These are phyloP conservation scores for Lithodes maja DNA, from an alignment of 2,888 invertebrate species.

Conservation along the genomic window DNA sequence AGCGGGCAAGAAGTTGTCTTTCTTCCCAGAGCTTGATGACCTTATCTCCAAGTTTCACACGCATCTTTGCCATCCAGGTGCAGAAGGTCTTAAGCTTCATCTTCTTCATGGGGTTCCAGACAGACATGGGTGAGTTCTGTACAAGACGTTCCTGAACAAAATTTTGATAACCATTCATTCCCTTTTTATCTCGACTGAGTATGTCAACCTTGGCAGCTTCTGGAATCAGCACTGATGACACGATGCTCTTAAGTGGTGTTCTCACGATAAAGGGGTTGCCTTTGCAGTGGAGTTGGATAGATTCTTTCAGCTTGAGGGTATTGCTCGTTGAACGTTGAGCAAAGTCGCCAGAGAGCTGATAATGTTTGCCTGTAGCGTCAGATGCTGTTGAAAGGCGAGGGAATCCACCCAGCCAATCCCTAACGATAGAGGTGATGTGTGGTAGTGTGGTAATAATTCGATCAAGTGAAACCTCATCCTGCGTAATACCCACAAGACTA, in stretches of 20 bases:
- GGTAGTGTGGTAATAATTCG: not conserved
- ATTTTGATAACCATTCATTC: not conserved
- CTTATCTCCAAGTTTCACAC: too few relatives aligned
- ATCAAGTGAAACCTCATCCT: not conserved
- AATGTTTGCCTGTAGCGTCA: not conserved
- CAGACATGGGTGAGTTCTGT: not conserved
- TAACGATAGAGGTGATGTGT: not conserved
- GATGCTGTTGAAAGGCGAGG: not conserved
- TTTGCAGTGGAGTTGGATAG: not conserved
- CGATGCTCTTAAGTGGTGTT: not conserved
- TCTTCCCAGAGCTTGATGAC: too few relatives aligned
- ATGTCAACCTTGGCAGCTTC: not conserved
- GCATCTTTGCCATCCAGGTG: not conserved
- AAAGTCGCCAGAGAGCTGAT: not conserved
- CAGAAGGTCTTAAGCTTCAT: not conserved
- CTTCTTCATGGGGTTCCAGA: not conserved
- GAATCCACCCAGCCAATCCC: not conserved
- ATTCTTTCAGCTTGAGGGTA: not conserved
- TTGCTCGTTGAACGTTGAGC: not conserved
- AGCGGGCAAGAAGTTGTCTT: too few relatives aligned
- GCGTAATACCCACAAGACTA: not conserved
- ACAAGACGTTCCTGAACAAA: not conserved
- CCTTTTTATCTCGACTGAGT: not conserved
- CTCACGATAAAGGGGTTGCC: not conserved
- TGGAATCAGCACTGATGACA: not conserved